Evolutionary conservation across 2,888 invertebrate genomes (phyloP), one percentile per base, ranked within the genome.

Genomic region (Branchipolynoe longqiensis): DNA sequence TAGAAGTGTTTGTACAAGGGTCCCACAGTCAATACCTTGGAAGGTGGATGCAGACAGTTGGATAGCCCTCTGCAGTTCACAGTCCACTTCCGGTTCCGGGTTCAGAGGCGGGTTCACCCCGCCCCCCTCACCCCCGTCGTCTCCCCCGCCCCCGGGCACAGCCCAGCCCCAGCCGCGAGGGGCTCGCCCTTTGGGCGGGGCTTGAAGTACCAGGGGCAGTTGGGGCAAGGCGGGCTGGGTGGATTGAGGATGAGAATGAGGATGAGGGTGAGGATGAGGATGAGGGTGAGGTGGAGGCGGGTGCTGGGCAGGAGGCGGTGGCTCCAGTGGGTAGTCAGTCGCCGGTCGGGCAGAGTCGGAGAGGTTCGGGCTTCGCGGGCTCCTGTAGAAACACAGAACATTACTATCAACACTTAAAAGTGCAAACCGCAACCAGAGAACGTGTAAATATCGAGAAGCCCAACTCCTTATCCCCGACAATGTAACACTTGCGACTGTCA

Each of bases 31-130:
- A 33, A 40, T n/a, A 88, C 88, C 88, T 59, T 85, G 85, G 22
- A 83, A 69, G 62, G 85, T 82, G 25, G 82, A 59, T 22, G 85
- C 85, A 6, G 89, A 89, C 41, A 89, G 59, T 40, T 86, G 86
- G 31, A 89, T 40, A 14, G 89, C 88, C 14, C 87, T 48, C 69
- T 89, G 86, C 36, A 89, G 84, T 14, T 89, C 89, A 14, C 62
- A 28, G 74, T 89, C 88, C n/a, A 85, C 40, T 2, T 83, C 86
- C 28, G 54, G 56, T n/a, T n/a, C n/a, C n/a, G n/a, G n/a, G n/a
- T n/a, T n/a, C n/a, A n/a, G n/a, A n/a, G n/a, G n/a, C n/a, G n/a
- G n/a, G n/a, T n/a, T n/a, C n/a, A n/a, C n/a, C n/a, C 36, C 48
- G 18, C 33, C 64, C n/a, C n/a, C n/a, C n/a, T n/a, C n/a, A n/a